phyloP scores from a whole-genome alignment of 2,888 invertebrate genomes.

The Molorchus minor region DNA sequence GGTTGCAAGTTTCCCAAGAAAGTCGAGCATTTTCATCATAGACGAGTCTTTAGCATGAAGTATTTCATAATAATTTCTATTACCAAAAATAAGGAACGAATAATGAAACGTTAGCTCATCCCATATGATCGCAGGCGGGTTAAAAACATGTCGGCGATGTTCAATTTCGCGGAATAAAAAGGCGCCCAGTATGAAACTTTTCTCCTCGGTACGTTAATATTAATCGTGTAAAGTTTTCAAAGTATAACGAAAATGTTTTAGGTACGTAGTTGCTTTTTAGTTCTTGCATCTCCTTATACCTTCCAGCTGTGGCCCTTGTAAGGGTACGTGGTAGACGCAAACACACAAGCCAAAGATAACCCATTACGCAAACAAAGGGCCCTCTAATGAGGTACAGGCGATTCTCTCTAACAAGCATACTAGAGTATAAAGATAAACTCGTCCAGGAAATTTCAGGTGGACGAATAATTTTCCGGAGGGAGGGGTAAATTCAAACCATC shows the following conservation, averaged over 20 bases:
- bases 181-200: not conserved
- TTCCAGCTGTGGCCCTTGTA: not conserved
- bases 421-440: constrained; percentile 7
- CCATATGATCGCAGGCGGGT: too few species aligned
- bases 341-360: constrained; percentile 6
- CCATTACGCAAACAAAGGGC: constrained; percentile 14
- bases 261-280: constrained; percentile 1
- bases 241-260: not conserved
- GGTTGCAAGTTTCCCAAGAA: too few species aligned
- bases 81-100: too few species aligned
- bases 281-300: constrained; percentile 4
- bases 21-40: too few species aligned
- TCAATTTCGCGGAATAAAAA: not conserved
- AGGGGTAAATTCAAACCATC: constrained; percentile 42
- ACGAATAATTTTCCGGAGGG: constrained; percentile 37
- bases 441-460: constrained; percentile 31
- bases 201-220: constrained; percentile 3
- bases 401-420: constrained; percentile 10
- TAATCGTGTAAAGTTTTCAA: constrained; percentile 5
- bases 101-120: too few species aligned
- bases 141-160: not conserved
- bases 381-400: constrained; percentile 6
- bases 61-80: too few species aligned
- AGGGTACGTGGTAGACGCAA: not conserved
- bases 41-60: too few species aligned